Evolutionary conservation across 2,888 invertebrate species (phyloP).

Genomic region (Drosophila meridiana): DNA sequence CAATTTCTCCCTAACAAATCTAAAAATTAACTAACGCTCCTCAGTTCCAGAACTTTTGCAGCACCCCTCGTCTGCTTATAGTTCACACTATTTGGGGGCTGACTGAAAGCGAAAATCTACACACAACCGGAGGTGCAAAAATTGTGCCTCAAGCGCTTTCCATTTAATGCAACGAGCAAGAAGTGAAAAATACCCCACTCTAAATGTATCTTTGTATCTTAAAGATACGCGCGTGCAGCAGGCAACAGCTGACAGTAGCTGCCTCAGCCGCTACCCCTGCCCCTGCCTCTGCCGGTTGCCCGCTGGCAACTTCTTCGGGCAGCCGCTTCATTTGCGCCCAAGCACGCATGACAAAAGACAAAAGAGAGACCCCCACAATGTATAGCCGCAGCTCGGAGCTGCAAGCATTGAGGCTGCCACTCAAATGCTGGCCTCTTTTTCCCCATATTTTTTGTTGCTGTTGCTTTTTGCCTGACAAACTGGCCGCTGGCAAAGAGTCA

Average conservation of each 20-base stretch:
- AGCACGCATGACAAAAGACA: constrained; percentile 81
- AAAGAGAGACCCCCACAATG: constrained; percentile 58
- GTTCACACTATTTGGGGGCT: constrained; percentile 23
- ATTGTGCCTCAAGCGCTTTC: constrained; percentile 67
- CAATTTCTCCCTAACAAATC: neutral
- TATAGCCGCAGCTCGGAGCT: constrained; percentile 40
- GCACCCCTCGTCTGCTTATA: constrained; percentile 28
- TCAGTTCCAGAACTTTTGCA: neutral
- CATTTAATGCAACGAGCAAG: constrained; percentile 60
- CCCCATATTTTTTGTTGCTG: constrained; percentile 7
- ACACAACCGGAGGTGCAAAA: constrained; percentile 59
- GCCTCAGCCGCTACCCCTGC: neutral
- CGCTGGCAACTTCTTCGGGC: constrained; percentile 33
- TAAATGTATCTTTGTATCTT: constrained; percentile 59
- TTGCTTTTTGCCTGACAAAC: constrained; percentile 55
- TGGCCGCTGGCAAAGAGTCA: constrained; percentile 8
- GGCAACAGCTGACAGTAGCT: constrained; percentile 69
- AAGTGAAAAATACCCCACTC: constrained; percentile 17
- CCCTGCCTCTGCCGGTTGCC: too few species aligned
- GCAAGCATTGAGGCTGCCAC: constrained; percentile 53
- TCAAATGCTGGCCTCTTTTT: constrained; percentile 74
- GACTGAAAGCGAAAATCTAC: constrained; percentile 54
- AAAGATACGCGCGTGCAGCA: constrained; percentile 62
- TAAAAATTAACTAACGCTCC: neutral
- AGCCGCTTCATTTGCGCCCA: constrained; percentile 80